A percentile compares a stretch with the other conserved stretches of the same genome.
Conservation (phyloP, 2,888 invertebrate genomes). For the Apodemia duryi region DNA sequence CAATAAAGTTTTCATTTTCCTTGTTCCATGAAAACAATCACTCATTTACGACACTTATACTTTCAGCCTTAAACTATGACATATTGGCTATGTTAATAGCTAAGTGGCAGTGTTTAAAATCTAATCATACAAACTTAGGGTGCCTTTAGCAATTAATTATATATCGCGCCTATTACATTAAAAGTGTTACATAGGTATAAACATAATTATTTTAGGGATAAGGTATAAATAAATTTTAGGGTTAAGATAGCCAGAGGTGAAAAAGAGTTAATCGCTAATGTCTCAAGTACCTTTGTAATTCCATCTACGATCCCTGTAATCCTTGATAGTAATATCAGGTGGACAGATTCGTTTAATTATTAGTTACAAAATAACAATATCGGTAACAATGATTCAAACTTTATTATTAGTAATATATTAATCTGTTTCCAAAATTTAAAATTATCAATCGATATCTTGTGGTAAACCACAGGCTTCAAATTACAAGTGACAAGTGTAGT, state of each 20-base stretch:
- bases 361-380: not conserved
- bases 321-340: not conserved
- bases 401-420: not conserved
- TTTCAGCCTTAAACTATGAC: conserved; percentile 23
- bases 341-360: not conserved
- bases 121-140: conserved; percentile 3
- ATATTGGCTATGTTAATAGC: conserved; percentile 12
- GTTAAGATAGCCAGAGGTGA: not conserved
- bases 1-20: not conserved
- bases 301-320: not conserved
- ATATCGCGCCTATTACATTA: not conserved
- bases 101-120: conserved; percentile 25
- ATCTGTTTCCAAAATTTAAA: too few relatives aligned
- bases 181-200: not conserved
- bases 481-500: too few relatives aligned
- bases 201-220: not conserved
- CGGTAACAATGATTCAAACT: not conserved
- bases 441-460: too few relatives aligned
- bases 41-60: conserved; percentile 14
- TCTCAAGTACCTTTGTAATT: not conserved
- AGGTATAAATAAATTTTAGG: too few relatives aligned
- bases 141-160: conserved; percentile 9
- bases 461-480: too few relatives aligned
- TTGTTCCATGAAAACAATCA: conserved; percentile 14
- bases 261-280: not conserved